phyloP scores from a whole-genome alignment of 2,888 invertebrate genomes.

The Drosophila kokeensis region DNA sequence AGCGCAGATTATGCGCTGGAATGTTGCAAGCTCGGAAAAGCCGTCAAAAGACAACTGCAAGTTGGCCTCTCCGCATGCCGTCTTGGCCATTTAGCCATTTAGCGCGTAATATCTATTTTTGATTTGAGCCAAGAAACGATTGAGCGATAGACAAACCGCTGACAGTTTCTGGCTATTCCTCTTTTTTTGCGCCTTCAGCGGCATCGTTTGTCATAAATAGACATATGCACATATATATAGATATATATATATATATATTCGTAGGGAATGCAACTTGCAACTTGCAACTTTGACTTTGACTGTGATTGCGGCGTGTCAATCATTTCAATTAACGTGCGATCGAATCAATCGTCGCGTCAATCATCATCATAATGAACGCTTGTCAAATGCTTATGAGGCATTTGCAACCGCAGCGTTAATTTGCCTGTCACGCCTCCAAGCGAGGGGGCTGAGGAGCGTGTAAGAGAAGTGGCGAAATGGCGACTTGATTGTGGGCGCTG shows the following conservation, averaged over 20 bases:
- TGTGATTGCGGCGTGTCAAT: constrained; percentile 62
- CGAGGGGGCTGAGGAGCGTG: not conserved
- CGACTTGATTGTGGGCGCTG: constrained; percentile 16
- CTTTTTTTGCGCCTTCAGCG: constrained; percentile 7
- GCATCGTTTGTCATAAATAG: constrained; percentile 49
- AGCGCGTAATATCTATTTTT: constrained; percentile 64
- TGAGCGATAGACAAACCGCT: constrained; percentile 75
- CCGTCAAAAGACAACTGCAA: constrained; percentile 22
- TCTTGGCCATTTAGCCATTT: constrained; percentile 47
- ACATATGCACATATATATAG: not conserved
- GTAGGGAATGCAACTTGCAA: constrained; percentile 32
- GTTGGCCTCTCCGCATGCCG: constrained; percentile 18
- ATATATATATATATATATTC: constrained; percentile 1
- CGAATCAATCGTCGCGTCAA: constrained; percentile 77
- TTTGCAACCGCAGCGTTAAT: constrained; percentile 69
- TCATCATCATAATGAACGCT: constrained; percentile 57
- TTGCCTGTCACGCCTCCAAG: constrained; percentile 60
- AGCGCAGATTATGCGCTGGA: constrained; percentile 72
- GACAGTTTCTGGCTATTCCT: constrained; percentile 49
- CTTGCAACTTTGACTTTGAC: constrained; percentile 27
- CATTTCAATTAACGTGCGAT: constrained; percentile 79
- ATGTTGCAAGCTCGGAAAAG: constrained; percentile 57
- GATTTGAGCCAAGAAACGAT: constrained; percentile 58
- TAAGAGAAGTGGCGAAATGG: not conserved
- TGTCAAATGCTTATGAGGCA: constrained; percentile 10